Conservation (phyloP, 1,140 invertebrate genomes). For the Tribolium castaneum region DNA sequence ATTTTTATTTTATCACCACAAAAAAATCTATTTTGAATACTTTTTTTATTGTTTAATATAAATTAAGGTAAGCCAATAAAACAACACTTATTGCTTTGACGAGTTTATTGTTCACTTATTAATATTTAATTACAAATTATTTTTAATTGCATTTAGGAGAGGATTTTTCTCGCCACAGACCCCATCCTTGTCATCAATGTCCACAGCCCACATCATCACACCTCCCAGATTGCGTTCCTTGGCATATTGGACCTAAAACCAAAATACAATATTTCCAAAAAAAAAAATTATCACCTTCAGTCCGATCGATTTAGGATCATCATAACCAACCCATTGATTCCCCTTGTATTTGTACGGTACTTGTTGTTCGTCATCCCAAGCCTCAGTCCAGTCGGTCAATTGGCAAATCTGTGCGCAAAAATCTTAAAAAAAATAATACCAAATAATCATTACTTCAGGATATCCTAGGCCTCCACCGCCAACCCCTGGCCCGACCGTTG, state of each 20-base stretch:
- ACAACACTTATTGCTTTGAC: not conserved
- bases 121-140: constrained; percentile 2
- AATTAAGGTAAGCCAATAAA: not conserved
- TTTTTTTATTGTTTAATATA: too few species aligned
- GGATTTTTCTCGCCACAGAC: constrained; percentile 63
- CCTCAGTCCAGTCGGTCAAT: constrained; percentile 56
- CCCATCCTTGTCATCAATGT: constrained; percentile 78
- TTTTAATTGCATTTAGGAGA: not conserved
- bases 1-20: too few species aligned
- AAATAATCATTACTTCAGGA: too few species aligned
- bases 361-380: constrained; percentile 67
- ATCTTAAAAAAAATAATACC: not conserved
- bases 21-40: too few species aligned
- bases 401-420: not conserved
- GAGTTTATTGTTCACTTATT: not conserved
- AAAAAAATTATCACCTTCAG: constrained; percentile 62
- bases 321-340: constrained; percentile 69
- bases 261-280: too few species aligned
- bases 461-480: not conserved
- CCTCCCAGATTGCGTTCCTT: not conserved
- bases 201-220: constrained; percentile 70
- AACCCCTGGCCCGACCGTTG: not conserved
- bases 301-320: constrained; percentile 68
- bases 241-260: constrained; percentile 31
- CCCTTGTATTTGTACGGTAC: constrained; percentile 70